Evolutionary conservation across 2,888 invertebrate species (phyloP), one percentile per base, ranked within the genome.

Genomic region (Norana najaformis): DNA sequence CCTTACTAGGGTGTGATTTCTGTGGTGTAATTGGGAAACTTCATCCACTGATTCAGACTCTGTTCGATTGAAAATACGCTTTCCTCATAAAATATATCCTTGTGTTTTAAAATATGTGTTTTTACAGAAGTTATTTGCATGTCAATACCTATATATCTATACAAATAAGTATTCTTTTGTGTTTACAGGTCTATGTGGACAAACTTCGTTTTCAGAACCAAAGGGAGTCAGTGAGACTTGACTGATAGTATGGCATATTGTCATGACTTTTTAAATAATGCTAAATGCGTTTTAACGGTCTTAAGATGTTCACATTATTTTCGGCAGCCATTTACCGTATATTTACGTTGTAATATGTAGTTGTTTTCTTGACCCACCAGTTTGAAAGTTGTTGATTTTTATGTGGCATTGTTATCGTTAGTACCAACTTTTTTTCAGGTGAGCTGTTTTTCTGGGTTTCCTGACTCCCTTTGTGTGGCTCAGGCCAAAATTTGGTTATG

Each of bases 171-270:
- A 3, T 85, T 85, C 85, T 85, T 35, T 85, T 85, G 85, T 85
- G 20, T 83, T 85, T 85, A 35, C 36, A 85, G 85, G 85, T 85
- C 85, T 37, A 85, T 36, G 85, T 85, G 85, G 85, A 85, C 85
- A 85, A 85, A 85, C 85, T 36, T 85, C 85, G 35, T 85, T 37
- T 35, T 85, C 85, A 36, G 85, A 36, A 36, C 85, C 20, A 85
- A n/a, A 69, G 69, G 69, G 69, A 69, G 69, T 69, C 85, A 35
- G 85, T 36, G 85, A 85, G 85, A 85, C 85, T 85, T 83, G 8
- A 37, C 5, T 16, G 36, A 85, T 13, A 36, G 37, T 85, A 85
- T 85, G 85, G 37, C 85, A 85, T 85, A 85, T 85, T 85, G 85
- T 85, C 85, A 85, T 85, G 69, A 69, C n/a, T n/a, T 6, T n/a